Percentiles rank a stretch among this genome's conserved stretches.
These are phyloP conservation scores for Myopa tessellatipennis DNA, from an alignment of 2,888 invertebrate species.

Conservation along the genomic window DNA sequence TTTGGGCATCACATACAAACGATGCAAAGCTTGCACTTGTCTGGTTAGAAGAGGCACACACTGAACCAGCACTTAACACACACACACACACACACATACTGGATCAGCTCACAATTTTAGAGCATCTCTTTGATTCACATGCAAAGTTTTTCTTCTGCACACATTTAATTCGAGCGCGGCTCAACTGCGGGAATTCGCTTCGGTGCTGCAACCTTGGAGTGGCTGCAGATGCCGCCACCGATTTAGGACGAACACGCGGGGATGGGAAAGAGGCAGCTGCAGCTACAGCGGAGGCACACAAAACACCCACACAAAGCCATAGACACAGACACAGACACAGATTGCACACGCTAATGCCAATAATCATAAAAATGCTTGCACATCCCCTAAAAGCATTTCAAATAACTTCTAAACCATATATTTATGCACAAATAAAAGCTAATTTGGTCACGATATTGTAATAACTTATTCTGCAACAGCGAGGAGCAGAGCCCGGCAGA, in stretches of 20 bases:
- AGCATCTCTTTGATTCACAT: too few species aligned
- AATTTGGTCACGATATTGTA: slow-evolving; percentile 29
- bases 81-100: too few species aligned
- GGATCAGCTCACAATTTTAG: too few species aligned
- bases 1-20: not conserved
- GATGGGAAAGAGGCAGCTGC: not conserved
- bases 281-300: not conserved
- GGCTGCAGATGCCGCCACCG: too few species aligned
- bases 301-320: slow-evolving; percentile 6
- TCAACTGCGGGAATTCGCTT: not conserved
- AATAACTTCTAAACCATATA: slow-evolving; percentile 15
- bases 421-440: slow-evolving; percentile 22
- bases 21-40: not conserved
- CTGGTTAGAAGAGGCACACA: not conserved
- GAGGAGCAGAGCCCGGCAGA: not conserved
- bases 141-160: too few species aligned
- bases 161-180: too few species aligned
- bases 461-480: slow-evolving; percentile 9
- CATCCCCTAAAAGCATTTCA: slow-evolving; percentile 5
- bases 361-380: slow-evolving; percentile 18
- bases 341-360: not conserved
- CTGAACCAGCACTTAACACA: too few species aligned
- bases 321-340: not conserved
- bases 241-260: too few species aligned
- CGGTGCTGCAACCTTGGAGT: not conserved